phyloP scores from a whole-genome alignment of 2,113 vertebrate genomes.

The Rousettus leschenaultii region DNA sequence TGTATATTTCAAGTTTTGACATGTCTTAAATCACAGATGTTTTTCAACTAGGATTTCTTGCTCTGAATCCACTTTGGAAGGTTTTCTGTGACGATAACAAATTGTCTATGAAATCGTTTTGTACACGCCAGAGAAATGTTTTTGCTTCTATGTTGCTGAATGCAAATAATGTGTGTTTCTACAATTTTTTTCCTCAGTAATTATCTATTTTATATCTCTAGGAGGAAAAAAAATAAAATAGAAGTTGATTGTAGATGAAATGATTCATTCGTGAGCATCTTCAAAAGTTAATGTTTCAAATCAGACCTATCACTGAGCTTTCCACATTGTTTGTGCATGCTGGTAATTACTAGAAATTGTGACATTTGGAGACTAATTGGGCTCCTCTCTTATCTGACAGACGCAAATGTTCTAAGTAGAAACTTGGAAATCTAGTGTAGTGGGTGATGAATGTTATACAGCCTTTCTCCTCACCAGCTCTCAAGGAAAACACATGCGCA shows the following conservation, averaged over 20 bases:
- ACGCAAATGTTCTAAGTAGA: conserved; percentile 2
- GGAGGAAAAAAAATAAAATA: conserved; percentile 11
- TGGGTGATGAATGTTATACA: not conserved
- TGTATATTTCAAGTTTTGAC: not conserved
- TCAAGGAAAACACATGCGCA: not conserved
- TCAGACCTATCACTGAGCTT: conserved; percentile 44
- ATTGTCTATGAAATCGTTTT: not conserved
- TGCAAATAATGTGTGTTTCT: not conserved
- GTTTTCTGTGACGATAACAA: not conserved
- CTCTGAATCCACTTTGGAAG: not conserved
- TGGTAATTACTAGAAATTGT: conserved; percentile 35
- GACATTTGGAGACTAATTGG: conserved; percentile 42
- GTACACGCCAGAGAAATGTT: not conserved
- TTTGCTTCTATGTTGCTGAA: conserved; percentile 42
- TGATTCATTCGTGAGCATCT: conserved; percentile 45
- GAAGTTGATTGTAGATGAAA: conserved; percentile 58
- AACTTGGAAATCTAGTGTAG: not conserved
- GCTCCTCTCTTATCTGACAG: conserved; percentile 11
- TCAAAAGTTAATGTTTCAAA: conserved; percentile 59
- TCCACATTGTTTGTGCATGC: conserved; percentile 19
- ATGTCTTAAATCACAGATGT: conserved; percentile 8
- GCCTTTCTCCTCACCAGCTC: not conserved
- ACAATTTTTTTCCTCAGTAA: conserved; percentile 35
- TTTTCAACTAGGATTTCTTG: not conserved
- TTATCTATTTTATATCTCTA: conserved; percentile 55